Base-by-base conservation (phyloP, 2,888 invertebrate species). In the Diplazon laetatorius region DNA sequence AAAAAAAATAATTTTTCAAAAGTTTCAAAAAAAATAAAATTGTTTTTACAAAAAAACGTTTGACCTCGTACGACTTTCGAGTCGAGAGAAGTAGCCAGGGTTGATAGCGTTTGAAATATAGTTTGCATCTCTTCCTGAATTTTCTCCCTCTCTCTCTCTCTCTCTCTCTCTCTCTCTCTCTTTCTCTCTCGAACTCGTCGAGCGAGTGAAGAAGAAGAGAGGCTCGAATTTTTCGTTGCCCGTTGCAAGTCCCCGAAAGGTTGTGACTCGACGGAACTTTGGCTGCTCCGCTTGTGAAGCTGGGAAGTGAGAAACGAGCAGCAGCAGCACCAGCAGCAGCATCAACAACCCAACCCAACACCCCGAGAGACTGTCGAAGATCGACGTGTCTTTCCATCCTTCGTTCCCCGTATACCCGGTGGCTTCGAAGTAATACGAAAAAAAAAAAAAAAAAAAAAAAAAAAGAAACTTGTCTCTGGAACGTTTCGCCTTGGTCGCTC, bases 391-490 rank as follows among this genome's bases (percentile, higher is more conserved):
- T 73, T 55, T 60, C 25, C 20, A 59, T 57, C 70, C 42, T 46
- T 74, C 66, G 44, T 39, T 68, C 60, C 39, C 25, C 6, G 25
- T n/a, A n/a, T n/a, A n/a, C n/a, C 52, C 52, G 25, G 18, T 60
- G 39, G 30, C 66, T 60, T 62, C 59, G 48, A 77, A 46, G 76
- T 68, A 76, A 80, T 66, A 80, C 75, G 75, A 72, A 75, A 80
- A n/a, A n/a, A n/a, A n/a, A n/a, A n/a, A n/a, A n/a, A n/a, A n/a
- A n/a, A n/a, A n/a, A n/a, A n/a, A n/a, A n/a, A n/a, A n/a, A n/a
- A n/a, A n/a, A n/a, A n/a, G n/a, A n/a, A n/a, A n/a, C n/a, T n/a
- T 71, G 75, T 78, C 80, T 80, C 70, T 55, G 78, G 65, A 52
- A 30, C 46, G 66, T 42, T 22, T n/a, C 16, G 10, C 42, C 52